phyloP scores from a whole-genome alignment of 2,888 invertebrate genomes.

The Apamea crenata region DNA sequence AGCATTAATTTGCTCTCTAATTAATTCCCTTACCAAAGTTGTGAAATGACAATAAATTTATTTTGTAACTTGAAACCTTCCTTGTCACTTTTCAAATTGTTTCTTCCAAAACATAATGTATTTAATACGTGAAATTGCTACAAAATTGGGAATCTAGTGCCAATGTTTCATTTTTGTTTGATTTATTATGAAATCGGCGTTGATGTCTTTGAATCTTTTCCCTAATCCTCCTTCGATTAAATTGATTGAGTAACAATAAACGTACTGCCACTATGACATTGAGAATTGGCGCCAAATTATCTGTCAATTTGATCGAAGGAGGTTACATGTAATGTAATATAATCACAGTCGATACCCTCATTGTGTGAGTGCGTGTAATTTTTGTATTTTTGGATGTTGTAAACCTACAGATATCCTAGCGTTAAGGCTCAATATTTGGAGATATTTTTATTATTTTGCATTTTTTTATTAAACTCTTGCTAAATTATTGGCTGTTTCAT shows the following conservation, averaged over 20 bases:
- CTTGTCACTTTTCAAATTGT: constrained; percentile 62
- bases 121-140: constrained; percentile 69
- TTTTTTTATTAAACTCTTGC: constrained; percentile 90
- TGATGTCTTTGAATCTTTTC: constrained; percentile 54
- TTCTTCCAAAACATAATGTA: constrained; percentile 65
- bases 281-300: constrained; percentile 35
- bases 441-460: constrained; percentile 90
- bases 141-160: constrained; percentile 77
- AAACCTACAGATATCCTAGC: constrained; percentile 85
- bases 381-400: constrained; percentile 87
- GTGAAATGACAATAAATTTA: constrained; percentile 86
- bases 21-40: constrained; percentile 77
- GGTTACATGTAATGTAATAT: constrained; percentile 60
- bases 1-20: constrained; percentile 53
- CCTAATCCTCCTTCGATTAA: constrained; percentile 59
- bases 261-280: constrained; percentile 21
- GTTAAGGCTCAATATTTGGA: constrained; percentile 89
- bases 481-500: constrained; percentile 82
- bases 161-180: constrained; percentile 69
- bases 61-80: constrained; percentile 68
- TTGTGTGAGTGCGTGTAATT: constrained; percentile 84
- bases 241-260: constrained; percentile 39
- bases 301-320: constrained; percentile 58
- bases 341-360: constrained; percentile 68
- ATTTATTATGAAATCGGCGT: constrained; percentile 61